Evolutionary conservation across 2,113 vertebrate genomes (phyloP), one percentile per base, ranked within the genome.

Genomic region (Sprattus sprattus): DNA sequence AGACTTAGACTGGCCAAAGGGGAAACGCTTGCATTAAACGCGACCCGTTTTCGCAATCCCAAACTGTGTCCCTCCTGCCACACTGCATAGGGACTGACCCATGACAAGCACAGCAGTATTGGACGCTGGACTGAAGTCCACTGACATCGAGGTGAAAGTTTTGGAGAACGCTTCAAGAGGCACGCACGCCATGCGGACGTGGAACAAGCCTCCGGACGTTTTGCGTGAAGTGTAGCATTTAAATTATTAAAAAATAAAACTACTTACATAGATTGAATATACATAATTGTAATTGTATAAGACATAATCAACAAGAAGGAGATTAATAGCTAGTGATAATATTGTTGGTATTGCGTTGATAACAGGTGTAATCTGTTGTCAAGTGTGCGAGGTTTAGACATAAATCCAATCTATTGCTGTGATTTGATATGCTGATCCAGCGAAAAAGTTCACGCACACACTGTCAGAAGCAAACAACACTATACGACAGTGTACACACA

Each of bases 91-190:
- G 22, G 64, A 67, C 22, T 28, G 64, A 28, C 71, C 71, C 15
- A 28, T 28, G 28, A 13, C 71, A 78, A 5, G 0, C 28, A 71
- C 1, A 10, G 11, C 15, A 4, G 15, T 44, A 39, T 32, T 39
- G 15, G 71, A 67, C n/a, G 20, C 28, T 85, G 81, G 71, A 28
- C 89, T 89, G 85, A 88, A 86, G 89, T 89, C 89, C 89, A 90
- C 45, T 82, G 54, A 85, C 45, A 84, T 83, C 44, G 22, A 64
- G 83, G 86, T 82, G 67, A 91, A 88, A 83, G 82, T 47, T 88
- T 86, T 85, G 13, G 71, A 4, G 54, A n/a, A 18, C 22, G 20
- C 6, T 22, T 20, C 18, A 60, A 54, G 52, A 54, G 54, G 1
- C 54, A 60, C 54, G 6, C 18, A 20, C 54, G 20, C 54, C 20